Base-by-base conservation (phyloP, 2,888 invertebrate genomes). In the Argynnis bischoffii region DNA sequence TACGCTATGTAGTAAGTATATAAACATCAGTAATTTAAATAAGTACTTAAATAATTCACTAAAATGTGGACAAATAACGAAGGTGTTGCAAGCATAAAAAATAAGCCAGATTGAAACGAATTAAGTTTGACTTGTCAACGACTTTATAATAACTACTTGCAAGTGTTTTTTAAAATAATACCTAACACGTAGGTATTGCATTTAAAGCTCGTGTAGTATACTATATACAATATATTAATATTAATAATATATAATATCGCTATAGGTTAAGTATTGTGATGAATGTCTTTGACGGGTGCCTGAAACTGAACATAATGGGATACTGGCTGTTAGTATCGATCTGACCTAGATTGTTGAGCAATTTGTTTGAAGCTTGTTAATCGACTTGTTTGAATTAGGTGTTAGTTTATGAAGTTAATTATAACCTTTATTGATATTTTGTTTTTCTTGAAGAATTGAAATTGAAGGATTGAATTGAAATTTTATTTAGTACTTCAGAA, bases 261-360 rank as follows among this genome's bases (percentile, higher is more conserved):
- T 26, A 13, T 51, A 51, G 13, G 16, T 8, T 26, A 6, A 6
- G 21, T 47, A 41, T 35, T 41, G 54, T 21, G 18, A 51, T 61
- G 55, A 41, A 47, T 69, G 69, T 35, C 16, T 54, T 66, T 66
- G 69, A 69, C 66, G 31, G 63, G 47, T 55, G 59, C 46, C 50
- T 66, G 69, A 66, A 63, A 66, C 57, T 15, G 61, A 26, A 50
- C 46, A 54, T 66, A 66, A 66, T 57, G 60, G 57, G 48, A 66
- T 63, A 59, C 21, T 26, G 14, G 18, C 26, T 51, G 26, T 6
- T 21, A n/a, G 35, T 64, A 67, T 59, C n/a, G 67, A 59, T 59
- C 21, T 46, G 67, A 47, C 56, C 56, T 67, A 59, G 21, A 66
- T 66, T 13, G 13, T 15, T 61, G 6, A 51, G 41, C 35, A n/a